phyloP scores from a whole-genome alignment of 1,140 invertebrate species.

The Trichonephila clavipes region DNA sequence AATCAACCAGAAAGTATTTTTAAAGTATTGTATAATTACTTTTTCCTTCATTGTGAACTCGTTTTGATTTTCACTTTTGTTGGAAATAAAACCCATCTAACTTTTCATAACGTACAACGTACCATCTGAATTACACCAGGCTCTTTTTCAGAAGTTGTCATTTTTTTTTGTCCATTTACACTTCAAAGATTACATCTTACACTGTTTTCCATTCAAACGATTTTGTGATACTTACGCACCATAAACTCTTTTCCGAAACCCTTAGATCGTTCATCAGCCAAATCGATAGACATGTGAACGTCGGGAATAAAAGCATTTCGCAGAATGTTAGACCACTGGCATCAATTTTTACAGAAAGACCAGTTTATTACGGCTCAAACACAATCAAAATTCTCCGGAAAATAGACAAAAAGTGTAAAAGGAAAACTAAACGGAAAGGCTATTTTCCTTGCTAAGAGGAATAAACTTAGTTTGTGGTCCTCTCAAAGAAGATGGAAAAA shows the following conservation, averaged over 20 bases:
- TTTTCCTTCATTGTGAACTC: too few relatives aligned
- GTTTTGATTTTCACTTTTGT: too few relatives aligned
- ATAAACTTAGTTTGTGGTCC: slow-evolving; percentile 50
- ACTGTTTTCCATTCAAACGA: background rate
- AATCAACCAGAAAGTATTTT: too few relatives aligned
- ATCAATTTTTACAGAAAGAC: background rate
- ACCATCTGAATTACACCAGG: too few relatives aligned
- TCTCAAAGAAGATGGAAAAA: slow-evolving; percentile 55
- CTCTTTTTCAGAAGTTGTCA: background rate
- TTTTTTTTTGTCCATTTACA: background rate
- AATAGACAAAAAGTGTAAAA: background rate
- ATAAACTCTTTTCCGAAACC: background rate
- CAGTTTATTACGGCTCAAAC: background rate
- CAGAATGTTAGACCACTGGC: background rate
- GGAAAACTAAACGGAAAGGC: slow-evolving; percentile 49
- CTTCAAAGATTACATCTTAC: background rate
- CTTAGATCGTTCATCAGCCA: background rate
- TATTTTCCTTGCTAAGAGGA: slow-evolving; percentile 6
- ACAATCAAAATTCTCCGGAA: slow-evolving; percentile 26
- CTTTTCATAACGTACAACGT: too few relatives aligned
- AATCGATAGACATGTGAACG: background rate
- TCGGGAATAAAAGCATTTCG: background rate
- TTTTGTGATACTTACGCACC: background rate
- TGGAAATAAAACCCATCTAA: too few relatives aligned
- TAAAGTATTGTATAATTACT: too few relatives aligned